Evolutionary conservation across 1,140 invertebrate species (phyloP).

Genomic region (Scaptodrosophila lebanonensis): DNA sequence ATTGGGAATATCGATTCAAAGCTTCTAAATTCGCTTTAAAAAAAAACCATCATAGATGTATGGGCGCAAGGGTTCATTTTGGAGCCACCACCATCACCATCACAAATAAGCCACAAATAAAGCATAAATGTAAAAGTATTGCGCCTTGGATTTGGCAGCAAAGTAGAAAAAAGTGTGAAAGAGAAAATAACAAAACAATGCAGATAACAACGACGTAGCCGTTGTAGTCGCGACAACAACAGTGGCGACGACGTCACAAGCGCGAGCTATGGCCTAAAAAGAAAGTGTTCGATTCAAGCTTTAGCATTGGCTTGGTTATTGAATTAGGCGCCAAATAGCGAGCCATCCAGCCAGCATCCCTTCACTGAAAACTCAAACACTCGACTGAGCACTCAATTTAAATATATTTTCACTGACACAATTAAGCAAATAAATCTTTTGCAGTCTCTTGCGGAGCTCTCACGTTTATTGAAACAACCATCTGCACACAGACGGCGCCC

Average conservation of each 20-base stretch:
- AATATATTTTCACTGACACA: too few species aligned
- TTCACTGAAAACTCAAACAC: too few species aligned
- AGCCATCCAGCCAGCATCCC: too few species aligned
- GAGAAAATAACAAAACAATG: conserved; percentile 34
- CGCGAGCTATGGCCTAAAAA: conserved; percentile 16
- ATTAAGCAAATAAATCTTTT: too few species aligned
- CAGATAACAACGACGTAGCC: conserved; percentile 5
- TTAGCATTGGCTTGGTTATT: background rate
- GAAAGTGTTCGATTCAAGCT: conserved; percentile 27
- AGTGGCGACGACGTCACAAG: conserved; percentile 6
- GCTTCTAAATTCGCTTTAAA: conserved; percentile 40
- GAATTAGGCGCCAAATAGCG: too few species aligned
- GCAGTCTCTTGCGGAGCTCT: too few species aligned
- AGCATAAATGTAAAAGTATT: conserved; percentile 23
- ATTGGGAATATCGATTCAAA: conserved; percentile 37
- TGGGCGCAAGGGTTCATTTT: too few species aligned
- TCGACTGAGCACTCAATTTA: too few species aligned
- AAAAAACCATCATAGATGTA: too few species aligned
- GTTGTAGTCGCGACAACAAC: conserved; percentile 19
- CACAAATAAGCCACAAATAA: background rate
- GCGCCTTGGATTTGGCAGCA: background rate
- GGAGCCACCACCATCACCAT: too few species aligned
- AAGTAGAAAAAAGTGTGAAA: conserved; percentile 13
- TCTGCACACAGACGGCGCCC: too few species aligned
- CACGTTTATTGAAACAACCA: too few species aligned